Evolutionary conservation across 2,113 vertebrate species (phyloP), one percentile per base, ranked within the genome.

Genomic region (Zosterops borbonicus): DNA sequence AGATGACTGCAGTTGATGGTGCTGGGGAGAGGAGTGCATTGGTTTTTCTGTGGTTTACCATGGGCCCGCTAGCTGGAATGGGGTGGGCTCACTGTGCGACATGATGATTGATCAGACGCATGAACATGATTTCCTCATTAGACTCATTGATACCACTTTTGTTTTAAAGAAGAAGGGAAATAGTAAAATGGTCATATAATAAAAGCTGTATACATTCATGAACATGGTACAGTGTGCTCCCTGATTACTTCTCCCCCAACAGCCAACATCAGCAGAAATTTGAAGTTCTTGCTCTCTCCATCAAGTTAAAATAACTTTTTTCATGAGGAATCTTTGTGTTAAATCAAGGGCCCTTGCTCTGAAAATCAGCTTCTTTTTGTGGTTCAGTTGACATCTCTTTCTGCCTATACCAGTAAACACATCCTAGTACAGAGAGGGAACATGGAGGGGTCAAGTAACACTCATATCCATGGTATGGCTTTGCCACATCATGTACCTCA

Each of bases 401-500:
- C 55, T 88, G 63, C 33, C 37, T 77, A 2, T 39, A 31, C 29
- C 41, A 31, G 13, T 41, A 78, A 84, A 79, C 25, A 19, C 3
- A 58, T 44, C 23, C n/a, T 68, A 35, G 46, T n/a, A 8, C 17
- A n/a, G 37, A 77, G 67, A 12, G 33, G 10, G 39, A 58, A 7
- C n/a, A 6, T 6, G 21, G 22, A 10, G 20, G 21, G 9, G 12
- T 82, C 49, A 12, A 9, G 37, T 42, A 37, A 25, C 4, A 1
- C 10, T 6, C 0, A 2, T 65, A 20, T 21, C 25, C 18, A 0
- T 12, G 60, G 46, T 49, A 18, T 52, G 69, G 20, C 47, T 76
- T 70, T 60, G 49, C 29, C 42, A 71, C 2, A 1, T 41, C n/a
- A 2, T 0, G 0, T 50, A 29, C 9, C n/a, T 37, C 10, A 6